Evolutionary conservation across 1,140 invertebrate genomes (phyloP).

Genomic region (Ceratosolen solmsi): DNA sequence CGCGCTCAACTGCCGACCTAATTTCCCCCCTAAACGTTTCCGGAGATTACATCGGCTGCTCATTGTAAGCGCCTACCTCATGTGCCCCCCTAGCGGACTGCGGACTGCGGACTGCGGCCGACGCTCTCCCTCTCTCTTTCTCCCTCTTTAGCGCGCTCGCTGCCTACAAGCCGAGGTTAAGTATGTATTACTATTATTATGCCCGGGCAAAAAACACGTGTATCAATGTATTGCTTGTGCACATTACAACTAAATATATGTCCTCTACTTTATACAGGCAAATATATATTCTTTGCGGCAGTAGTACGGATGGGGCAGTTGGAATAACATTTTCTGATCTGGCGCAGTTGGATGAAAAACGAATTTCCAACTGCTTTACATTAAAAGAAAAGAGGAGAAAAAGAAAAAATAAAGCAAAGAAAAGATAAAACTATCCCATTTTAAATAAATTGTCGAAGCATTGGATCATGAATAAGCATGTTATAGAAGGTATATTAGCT

Average conservation of each 20-base stretch:
- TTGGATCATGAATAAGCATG: too few species aligned
- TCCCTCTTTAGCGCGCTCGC: neutral
- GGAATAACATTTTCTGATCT: slow-evolving; percentile 13
- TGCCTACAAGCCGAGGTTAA: neutral
- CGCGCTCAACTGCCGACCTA: slow-evolving; percentile 64
- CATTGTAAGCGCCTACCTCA: slow-evolving; percentile 57
- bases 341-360: neutral
- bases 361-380: neutral
- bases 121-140: neutral
- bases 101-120: neutral
- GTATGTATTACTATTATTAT: slow-evolving; percentile 1
- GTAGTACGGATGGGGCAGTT: neutral
- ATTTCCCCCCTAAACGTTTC: slow-evolving; percentile 69
- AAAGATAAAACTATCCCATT: neutral
- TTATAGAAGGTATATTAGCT: too few species aligned
- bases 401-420: too few species aligned
- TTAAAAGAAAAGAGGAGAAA: neutral
- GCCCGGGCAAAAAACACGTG: neutral
- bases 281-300: neutral
- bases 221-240: neutral
- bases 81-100: neutral
- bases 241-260: neutral
- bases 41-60: slow-evolving; percentile 67
- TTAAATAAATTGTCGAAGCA: too few species aligned
- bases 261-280: neutral